phyloP scores from a whole-genome alignment of 1,140 invertebrate species.

The Mercenaria mercenaria region DNA sequence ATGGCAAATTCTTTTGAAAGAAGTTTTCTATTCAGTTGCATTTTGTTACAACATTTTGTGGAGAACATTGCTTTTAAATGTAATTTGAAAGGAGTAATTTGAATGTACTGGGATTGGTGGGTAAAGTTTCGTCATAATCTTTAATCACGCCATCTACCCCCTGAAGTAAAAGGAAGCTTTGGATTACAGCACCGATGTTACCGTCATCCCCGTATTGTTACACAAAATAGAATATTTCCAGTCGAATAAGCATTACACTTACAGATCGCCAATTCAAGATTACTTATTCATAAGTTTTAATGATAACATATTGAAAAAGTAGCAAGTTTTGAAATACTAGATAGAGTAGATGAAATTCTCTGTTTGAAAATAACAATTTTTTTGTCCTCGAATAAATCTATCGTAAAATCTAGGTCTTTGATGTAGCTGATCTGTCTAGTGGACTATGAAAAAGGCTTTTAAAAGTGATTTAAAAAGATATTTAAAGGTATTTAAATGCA shows the following conservation, averaged over 20 bases:
- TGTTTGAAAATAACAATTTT: neutral
- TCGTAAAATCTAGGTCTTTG: neutral
- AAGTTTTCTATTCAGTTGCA: conserved; percentile 11
- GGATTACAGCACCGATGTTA: neutral
- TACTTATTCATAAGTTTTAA: conserved; percentile 44
- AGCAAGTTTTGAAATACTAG: neutral
- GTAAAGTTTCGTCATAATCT: neutral
- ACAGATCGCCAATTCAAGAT: neutral
- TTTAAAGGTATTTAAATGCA: neutral
- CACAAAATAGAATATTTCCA: neutral
- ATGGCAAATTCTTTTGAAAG: neutral
- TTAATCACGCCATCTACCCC: conserved; percentile 29
- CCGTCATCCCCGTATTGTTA: neutral
- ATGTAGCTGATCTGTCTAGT: neutral
- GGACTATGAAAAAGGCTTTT: neutral
- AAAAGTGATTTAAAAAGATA: neutral
- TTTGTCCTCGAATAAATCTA: conserved; percentile 7
- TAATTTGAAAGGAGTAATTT: conserved; percentile 22
- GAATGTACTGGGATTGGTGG: neutral
- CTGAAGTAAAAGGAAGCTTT: conserved; percentile 20
- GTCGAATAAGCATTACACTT: conserved; percentile 5
- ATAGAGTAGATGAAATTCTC: neutral
- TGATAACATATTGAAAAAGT: conserved; percentile 16
- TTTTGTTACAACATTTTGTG: conserved; percentile 24
- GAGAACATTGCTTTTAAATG: neutral